These are phyloP conservation scores for Danionella dracula DNA, from an alignment of 2,797 vertebrate genomes.

Conservation along the genomic window DNA sequence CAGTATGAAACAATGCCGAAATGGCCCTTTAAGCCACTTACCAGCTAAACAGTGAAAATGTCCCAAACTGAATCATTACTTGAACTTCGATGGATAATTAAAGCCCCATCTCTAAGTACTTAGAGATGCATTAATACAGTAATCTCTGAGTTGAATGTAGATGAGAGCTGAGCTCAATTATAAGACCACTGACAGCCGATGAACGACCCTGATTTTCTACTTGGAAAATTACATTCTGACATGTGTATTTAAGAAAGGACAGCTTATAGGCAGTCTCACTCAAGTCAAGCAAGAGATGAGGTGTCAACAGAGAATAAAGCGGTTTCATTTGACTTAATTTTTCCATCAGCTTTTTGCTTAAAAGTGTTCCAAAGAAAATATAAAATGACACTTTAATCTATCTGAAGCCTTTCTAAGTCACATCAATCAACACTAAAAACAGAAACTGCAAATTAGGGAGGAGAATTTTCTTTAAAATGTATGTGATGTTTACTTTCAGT, in stretches of 20 bases:
- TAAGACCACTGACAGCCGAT: constrained; percentile 39
- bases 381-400: neutral
- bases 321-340: constrained; percentile 3
- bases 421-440: constrained; percentile 17
- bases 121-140: constrained; percentile 30
- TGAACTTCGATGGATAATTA: constrained; percentile 1
- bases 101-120: constrained; percentile 32
- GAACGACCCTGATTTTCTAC: constrained; percentile 45
- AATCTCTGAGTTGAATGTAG: constrained; percentile 32
- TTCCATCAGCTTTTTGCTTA: constrained; percentile 29
- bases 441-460: constrained; percentile 14
- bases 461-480: too few relatives aligned
- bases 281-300: neutral
- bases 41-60: neutral
- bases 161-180: constrained; percentile 35
- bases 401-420: neutral
- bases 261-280: constrained; percentile 17
- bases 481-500: too few relatives aligned
- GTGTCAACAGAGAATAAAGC: constrained; percentile 5
- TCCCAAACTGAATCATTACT: constrained; percentile 25
- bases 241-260: constrained; percentile 43
- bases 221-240: constrained; percentile 40
- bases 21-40: constrained; percentile 26
- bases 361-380: constrained; percentile 7
- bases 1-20: constrained; percentile 17